phyloP scores from a whole-genome alignment of 2,888 invertebrate species.

The Agonopterix alstromeriana region DNA sequence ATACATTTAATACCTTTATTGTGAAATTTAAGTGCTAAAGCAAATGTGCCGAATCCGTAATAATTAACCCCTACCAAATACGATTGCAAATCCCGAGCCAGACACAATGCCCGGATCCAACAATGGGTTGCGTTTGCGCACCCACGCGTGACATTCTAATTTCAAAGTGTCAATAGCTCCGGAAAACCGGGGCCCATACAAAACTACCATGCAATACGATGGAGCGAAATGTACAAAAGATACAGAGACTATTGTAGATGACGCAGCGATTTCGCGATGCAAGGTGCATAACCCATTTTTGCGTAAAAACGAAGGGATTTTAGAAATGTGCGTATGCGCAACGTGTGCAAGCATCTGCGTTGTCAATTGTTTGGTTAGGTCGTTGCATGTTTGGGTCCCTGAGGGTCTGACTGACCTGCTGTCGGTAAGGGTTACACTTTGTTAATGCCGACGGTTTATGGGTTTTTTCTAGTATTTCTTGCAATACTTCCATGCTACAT shows the following conservation, averaged over 20 bases:
- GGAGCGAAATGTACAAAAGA: slow-evolving; percentile 29
- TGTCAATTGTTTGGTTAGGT: slow-evolving; percentile 62
- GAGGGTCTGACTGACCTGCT: slow-evolving; percentile 35
- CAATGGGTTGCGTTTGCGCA: slow-evolving; percentile 61
- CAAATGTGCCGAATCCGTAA: slow-evolving; percentile 10
- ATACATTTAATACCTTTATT: too few species aligned
- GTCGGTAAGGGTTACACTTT: slow-evolving; percentile 47
- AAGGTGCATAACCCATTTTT: slow-evolving; percentile 73
- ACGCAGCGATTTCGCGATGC: slow-evolving; percentile 47
- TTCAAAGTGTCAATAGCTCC: slow-evolving; percentile 62
- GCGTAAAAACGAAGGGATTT: slow-evolving; percentile 49
- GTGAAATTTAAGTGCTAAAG: too few species aligned
- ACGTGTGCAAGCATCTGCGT: slow-evolving; percentile 62
- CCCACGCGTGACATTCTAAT: slow-evolving; percentile 70
- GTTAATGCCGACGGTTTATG: slow-evolving; percentile 35
- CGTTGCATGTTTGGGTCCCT: slow-evolving; percentile 28
- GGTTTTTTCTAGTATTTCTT: background rate
- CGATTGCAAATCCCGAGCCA: slow-evolving; percentile 33
- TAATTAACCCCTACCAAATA: slow-evolving; percentile 41
- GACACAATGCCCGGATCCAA: slow-evolving; percentile 35
- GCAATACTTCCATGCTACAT: too few species aligned
- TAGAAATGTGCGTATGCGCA: slow-evolving; percentile 52
- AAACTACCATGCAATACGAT: slow-evolving; percentile 16
- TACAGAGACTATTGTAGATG: slow-evolving; percentile 48
- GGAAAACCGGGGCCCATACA: slow-evolving; percentile 51